Evolutionary conservation across 2,888 invertebrate genomes (phyloP).

Genomic region (Drosophila anomalata): DNA sequence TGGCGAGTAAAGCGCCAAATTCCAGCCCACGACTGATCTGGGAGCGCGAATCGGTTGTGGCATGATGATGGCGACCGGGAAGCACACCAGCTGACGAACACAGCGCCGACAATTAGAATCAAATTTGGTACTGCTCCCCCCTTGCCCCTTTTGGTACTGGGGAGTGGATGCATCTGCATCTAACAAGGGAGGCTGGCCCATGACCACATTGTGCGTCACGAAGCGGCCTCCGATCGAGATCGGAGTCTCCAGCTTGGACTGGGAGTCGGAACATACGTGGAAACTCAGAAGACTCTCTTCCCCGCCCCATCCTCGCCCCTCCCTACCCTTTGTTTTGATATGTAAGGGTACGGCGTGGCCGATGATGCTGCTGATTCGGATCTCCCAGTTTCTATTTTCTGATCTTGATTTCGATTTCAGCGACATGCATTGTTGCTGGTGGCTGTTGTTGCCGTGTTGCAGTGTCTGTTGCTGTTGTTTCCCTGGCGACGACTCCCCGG

Average conservation of each 20-base stretch:
- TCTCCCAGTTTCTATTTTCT: conserved; percentile 57
- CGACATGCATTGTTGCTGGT: conserved; percentile 66
- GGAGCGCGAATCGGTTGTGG: conserved; percentile 48
- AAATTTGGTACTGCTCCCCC: conserved; percentile 57
- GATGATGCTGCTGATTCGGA: conserved; percentile 71
- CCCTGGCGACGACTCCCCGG: conserved; percentile 61
- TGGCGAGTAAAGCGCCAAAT: conserved; percentile 38
- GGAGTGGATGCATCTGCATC: conserved; percentile 21
- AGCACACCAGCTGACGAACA: conserved; percentile 31
- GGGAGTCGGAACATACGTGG: conserved; percentile 24
- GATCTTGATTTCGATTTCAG: conserved; percentile 78
- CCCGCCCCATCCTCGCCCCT: not conserved
- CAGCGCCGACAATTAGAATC: conserved; percentile 67
- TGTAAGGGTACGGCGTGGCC: conserved; percentile 70
- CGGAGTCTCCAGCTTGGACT: conserved; percentile 15
- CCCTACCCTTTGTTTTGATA: conserved; percentile 58
- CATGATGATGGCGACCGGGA: conserved; percentile 39
- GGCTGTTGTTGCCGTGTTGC: conserved; percentile 40
- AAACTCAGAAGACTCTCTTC: conserved; percentile 1
- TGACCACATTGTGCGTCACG: conserved; percentile 73
- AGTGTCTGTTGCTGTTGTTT: conserved; percentile 34
- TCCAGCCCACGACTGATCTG: conserved; percentile 22
- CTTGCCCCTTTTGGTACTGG: not conserved
- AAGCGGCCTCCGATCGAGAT: conserved; percentile 41
- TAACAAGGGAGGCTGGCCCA: conserved; percentile 45